These are phyloP conservation scores for Pyrochroa serraticornis DNA, from an alignment of 2,888 invertebrate species.

Conservation along the genomic window DNA sequence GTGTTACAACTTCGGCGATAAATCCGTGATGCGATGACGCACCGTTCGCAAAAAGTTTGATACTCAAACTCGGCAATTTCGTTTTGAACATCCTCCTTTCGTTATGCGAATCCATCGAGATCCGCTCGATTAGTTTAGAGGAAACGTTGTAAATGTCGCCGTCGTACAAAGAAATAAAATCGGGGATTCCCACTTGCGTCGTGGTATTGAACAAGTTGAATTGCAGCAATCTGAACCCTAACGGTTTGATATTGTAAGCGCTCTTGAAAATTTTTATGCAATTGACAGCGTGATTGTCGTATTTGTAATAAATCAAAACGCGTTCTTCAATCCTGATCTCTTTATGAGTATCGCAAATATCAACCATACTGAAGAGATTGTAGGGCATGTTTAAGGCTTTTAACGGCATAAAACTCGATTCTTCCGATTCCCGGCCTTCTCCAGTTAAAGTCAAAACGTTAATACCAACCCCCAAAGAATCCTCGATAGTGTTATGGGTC, in stretches of 20 bases:
- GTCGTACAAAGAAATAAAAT: constrained; percentile 86
- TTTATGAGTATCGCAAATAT: constrained; percentile 95
- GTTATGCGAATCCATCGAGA: constrained; percentile 73
- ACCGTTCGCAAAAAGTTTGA: constrained; percentile 92
- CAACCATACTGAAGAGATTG: constrained; percentile 90
- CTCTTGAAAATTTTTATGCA: constrained; percentile 97
- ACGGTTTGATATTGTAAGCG: constrained; percentile 80
- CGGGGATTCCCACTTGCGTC: constrained; percentile 78
- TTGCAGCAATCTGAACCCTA: constrained; percentile 89
- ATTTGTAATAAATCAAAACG: constrained; percentile 93
- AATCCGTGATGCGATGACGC: constrained; percentile 95
- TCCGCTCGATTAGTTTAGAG: constrained; percentile 71
- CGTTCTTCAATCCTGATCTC: constrained; percentile 88
- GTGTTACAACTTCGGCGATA: constrained; percentile 93
- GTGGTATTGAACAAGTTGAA: constrained; percentile 92
- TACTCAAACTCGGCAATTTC: constrained; percentile 79
- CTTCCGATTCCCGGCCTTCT: constrained; percentile 85
- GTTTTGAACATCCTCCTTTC: constrained; percentile 80
- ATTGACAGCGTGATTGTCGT: constrained; percentile 94
- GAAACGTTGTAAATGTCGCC: constrained; percentile 91
- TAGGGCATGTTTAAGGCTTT: constrained; percentile 85
- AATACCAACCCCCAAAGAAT: constrained; percentile 89
- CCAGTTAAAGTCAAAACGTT: constrained; percentile 91
- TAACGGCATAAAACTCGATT: constrained; percentile 88
- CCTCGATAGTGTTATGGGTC: constrained; percentile 74